These are phyloP conservation scores for Oscheius sp. DNA, from an alignment of 2,888 invertebrate genomes.

Conservation along the genomic window DNA sequence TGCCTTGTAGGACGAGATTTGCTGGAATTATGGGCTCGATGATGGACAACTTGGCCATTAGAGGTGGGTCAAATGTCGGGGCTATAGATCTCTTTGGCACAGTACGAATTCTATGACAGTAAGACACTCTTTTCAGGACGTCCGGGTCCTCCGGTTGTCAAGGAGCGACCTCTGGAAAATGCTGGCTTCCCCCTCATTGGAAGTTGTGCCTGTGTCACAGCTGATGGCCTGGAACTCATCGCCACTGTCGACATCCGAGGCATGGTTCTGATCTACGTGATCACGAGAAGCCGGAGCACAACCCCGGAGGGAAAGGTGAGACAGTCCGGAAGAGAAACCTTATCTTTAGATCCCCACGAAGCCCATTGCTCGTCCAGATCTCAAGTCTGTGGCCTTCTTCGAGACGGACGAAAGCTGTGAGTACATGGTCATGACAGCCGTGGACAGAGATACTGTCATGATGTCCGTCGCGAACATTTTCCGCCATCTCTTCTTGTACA, in stretches of 20 bases:
- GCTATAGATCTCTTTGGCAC: too few relatives aligned
- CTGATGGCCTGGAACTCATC: slow-evolving; percentile 30
- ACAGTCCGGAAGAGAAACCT: too few relatives aligned
- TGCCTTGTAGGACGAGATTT: slow-evolving; percentile 4
- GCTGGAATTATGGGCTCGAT: slow-evolving; percentile 32
- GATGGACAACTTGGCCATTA: slow-evolving; percentile 22
- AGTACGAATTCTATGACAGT: too few relatives aligned
- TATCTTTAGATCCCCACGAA: neutral
- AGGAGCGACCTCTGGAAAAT: slow-evolving; percentile 22
- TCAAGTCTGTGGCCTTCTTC: slow-evolving; percentile 17
- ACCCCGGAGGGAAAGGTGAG: too few relatives aligned
- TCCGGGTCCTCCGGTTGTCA: slow-evolving; percentile 2
- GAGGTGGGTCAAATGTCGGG: neutral
- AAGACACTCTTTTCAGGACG: neutral
- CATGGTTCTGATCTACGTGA: slow-evolving; percentile 40
- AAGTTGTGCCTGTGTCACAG: neutral
- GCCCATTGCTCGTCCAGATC: neutral
- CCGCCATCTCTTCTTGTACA: slow-evolving; percentile 22
- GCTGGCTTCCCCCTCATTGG: slow-evolving; percentile 29
- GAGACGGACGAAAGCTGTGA: slow-evolving; percentile 27
- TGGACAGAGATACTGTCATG: slow-evolving; percentile 12
- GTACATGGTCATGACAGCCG: slow-evolving; percentile 21
- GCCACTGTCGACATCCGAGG: slow-evolving; percentile 43
- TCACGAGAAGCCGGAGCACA: neutral
- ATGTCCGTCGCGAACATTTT: slow-evolving; percentile 27